Conservation (phyloP, 2,113 vertebrate species). For the Aplodontia rufa region DNA sequence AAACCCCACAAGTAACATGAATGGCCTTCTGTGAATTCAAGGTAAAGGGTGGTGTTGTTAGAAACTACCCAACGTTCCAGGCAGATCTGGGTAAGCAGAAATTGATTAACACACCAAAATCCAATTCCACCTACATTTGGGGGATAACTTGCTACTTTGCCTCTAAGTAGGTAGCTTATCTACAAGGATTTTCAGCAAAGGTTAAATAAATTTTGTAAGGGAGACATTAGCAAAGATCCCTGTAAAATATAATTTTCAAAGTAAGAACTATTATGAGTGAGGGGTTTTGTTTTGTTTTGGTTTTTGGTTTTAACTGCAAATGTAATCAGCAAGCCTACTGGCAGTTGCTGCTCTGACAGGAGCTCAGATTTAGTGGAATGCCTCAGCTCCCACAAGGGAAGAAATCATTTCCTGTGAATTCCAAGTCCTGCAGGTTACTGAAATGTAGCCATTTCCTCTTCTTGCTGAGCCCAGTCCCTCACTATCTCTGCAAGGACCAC, state of each 20-base stretch:
- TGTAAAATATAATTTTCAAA: not conserved
- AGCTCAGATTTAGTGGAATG: slow-evolving; percentile 55
- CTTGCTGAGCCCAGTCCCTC: not conserved
- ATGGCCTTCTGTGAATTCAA: slow-evolving; percentile 66
- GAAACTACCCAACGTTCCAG: slow-evolving; percentile 51
- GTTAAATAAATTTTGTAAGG: not conserved
- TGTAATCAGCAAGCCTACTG: slow-evolving; percentile 31
- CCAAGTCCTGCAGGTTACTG: slow-evolving; percentile 54
- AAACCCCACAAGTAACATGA: slow-evolving; percentile 60
- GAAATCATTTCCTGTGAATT: slow-evolving; percentile 74
- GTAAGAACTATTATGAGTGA: not conserved
- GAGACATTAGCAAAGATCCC: not conserved
- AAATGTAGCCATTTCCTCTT: slow-evolving; percentile 61
- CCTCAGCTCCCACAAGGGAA: slow-evolving; percentile 64
- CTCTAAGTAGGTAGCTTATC: not conserved
- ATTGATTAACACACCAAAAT: slow-evolving; percentile 62
- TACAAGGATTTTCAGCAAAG: not conserved
- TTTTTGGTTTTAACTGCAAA: slow-evolving; percentile 24
- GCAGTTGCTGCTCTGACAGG: slow-evolving; percentile 5
- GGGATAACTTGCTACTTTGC: not conserved
- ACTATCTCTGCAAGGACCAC: slow-evolving; percentile 22
- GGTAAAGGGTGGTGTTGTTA: slow-evolving; percentile 60
- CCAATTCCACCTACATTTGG: slow-evolving; percentile 13
- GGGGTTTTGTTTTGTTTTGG: not conserved
- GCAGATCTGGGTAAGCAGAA: slow-evolving; percentile 52